Conservation (phyloP, 2,113 vertebrate species). For the Saguinus imperator region DNA sequence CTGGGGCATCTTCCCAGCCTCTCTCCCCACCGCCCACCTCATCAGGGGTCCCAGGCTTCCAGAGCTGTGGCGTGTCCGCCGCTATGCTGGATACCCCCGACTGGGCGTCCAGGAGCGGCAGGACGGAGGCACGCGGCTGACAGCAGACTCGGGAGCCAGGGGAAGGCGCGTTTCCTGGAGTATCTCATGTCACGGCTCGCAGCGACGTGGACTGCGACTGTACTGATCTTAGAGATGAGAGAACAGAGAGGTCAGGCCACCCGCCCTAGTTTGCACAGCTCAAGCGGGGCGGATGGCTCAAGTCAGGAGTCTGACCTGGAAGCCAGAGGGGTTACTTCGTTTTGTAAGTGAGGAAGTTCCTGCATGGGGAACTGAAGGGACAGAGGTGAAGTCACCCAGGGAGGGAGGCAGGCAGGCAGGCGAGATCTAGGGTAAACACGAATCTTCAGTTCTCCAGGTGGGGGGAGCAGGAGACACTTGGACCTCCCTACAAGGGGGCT, state of each 20-base stretch:
- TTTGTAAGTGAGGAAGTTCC: neutral
- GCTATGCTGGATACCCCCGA: rapidly evolving
- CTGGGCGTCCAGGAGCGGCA: rapidly evolving
- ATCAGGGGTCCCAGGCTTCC: neutral
- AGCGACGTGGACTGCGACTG: rapidly evolving
- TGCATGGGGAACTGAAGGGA: no score
- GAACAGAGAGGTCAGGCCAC: neutral
- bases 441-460: neutral
- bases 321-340: neutral
- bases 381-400: neutral
- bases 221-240: neutral
- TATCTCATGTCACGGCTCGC: rapidly evolving
- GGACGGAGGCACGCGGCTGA: rapidly evolving
- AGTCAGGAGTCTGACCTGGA: neutral
- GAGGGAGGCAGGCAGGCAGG: no score
- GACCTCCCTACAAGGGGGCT: neutral
- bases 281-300: rapidly evolving
- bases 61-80: no score
- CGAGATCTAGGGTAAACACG: rapidly evolving
- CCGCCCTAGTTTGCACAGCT: neutral
- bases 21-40: neutral
- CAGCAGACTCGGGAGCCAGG: rapidly evolving
- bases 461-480: no score
- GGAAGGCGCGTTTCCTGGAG: rapidly evolving
- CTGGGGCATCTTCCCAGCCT: neutral